Conservation (phyloP, 2,113 vertebrate species). For the Pristiophorus japonicus region DNA sequence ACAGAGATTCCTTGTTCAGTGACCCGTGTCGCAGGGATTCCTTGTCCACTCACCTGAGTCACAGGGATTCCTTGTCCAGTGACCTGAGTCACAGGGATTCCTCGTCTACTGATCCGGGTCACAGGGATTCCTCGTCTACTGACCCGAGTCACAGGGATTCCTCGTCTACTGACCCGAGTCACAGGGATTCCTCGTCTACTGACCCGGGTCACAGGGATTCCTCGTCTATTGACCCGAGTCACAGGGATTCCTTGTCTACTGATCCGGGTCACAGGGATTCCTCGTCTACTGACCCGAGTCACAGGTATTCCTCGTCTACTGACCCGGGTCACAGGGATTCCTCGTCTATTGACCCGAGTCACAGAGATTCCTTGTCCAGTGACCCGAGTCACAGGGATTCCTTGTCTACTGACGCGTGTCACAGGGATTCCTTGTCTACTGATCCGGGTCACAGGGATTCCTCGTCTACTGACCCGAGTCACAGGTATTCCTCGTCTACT, state of each 20-base stretch:
- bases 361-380: not conserved
- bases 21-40: not conserved
- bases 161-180: not conserved
- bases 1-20: too few species aligned
- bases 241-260: not conserved
- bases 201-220: not conserved
- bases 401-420: not conserved
- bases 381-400: not conserved
- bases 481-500: not conserved
- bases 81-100: not conserved
- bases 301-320: not conserved
- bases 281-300: too few species aligned
- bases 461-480: not conserved
- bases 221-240: too few species aligned
- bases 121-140: not conserved
- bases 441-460: too few species aligned
- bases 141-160: not conserved
- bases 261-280: too few species aligned
- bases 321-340: not conserved
- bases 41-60: not conserved
- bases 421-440: not conserved
- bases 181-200: not conserved
- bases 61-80: too few species aligned
- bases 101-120: not conserved
- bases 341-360: not conserved